phyloP scores from a whole-genome alignment of 2,797 vertebrate genomes.

The Halcyon smyrnensis region DNA sequence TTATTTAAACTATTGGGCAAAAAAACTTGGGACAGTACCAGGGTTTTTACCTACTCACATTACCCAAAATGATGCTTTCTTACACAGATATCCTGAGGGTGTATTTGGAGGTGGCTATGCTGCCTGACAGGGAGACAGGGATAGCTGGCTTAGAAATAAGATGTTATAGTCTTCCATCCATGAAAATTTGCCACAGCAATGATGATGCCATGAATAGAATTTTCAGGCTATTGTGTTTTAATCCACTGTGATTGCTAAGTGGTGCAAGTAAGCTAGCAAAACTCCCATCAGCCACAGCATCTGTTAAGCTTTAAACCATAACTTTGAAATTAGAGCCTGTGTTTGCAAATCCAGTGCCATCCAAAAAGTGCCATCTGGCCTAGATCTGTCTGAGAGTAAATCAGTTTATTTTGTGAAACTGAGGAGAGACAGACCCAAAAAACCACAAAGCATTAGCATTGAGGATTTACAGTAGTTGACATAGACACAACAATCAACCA shows the following conservation, averaged over 20 bases:
- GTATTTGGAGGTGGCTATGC: background rate
- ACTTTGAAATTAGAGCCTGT: constrained; percentile 27
- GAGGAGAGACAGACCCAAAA: background rate
- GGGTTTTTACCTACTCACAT: background rate
- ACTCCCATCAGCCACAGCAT: constrained; percentile 18
- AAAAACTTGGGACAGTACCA: background rate
- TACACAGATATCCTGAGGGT: background rate
- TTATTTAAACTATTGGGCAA: background rate
- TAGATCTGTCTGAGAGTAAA: background rate
- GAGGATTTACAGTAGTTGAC: background rate
- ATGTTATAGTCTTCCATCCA: background rate
- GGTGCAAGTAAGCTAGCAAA: background rate
- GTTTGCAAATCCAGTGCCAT: constrained; percentile 49
- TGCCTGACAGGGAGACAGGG: background rate
- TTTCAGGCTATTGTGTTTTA: background rate
- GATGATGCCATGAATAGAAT: background rate
- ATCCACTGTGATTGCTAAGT: background rate
- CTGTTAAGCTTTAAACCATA: constrained; percentile 25
- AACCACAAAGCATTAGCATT: background rate
- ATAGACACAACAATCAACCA: background rate
- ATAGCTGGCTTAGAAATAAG: background rate
- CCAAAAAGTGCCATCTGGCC: constrained; percentile 33
- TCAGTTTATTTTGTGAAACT: background rate
- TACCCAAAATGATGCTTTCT: background rate
- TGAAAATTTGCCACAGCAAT: background rate